Evolutionary conservation across 2,113 vertebrate genomes (phyloP), one percentile per base, ranked within the genome.

Genomic region (Corapipo altera): DNA sequence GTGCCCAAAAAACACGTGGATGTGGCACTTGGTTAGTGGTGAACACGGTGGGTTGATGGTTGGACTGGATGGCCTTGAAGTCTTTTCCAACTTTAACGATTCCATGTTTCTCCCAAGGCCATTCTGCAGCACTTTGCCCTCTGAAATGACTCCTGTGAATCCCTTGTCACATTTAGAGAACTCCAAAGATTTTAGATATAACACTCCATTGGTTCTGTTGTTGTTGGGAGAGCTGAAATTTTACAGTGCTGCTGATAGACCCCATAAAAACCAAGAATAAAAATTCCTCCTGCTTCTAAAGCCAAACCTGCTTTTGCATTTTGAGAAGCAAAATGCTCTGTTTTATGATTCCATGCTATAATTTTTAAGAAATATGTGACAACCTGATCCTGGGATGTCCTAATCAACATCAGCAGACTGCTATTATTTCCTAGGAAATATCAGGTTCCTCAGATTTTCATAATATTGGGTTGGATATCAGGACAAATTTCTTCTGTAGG

Each of bases 61-160:
- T 41, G 27, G 61, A 41, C 18, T 41, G 27, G 27, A 20, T 20
- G 37, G 12, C 37, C 61, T 41, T 9, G 5, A 41, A 65, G 62
- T 22, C 19, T 43, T 28, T 27, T 27, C 59, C 59, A 27, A 12
- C 24, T 35, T 41, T 12, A 39, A 19, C 19, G 17, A 28, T 62
- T 62, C 37, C 61, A 39, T 6, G 11, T 18, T 19, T 39, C 37
- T 41, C 7, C 15, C 28, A 10, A 22, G 13, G 54, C 4, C 12
- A 41, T 59, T 83, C 41, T 70, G 43, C 51, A 32, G n/a, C 20
- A 46, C 15, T 35, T 57, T 86, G n/a, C 49, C 61, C 44, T 91
- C 91, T 88, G 39, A 89, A 96, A 89, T 93, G 80, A 78, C 76
- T 95, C 88, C 66, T 78, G 89, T 1, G 48, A 91, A 80, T 91